These are phyloP conservation scores for Atractosteus spatula DNA, from an alignment of 2,113 vertebrate genomes.

Conservation along the genomic window DNA sequence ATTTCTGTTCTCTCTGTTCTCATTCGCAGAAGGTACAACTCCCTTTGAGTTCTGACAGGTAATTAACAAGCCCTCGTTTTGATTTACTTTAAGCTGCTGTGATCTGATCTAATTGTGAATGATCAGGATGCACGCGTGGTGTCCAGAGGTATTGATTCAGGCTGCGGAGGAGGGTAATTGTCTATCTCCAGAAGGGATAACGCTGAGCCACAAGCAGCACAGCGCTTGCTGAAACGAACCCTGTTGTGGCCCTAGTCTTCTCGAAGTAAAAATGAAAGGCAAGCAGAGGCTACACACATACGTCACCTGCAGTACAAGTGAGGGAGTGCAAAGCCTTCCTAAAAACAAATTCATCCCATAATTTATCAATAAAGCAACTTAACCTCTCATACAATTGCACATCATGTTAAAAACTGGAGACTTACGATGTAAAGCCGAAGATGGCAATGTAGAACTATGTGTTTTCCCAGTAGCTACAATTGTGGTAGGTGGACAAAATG, in stretches of 20 bases:
- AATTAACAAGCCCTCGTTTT: constrained; percentile 38
- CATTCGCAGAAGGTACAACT: too few relatives aligned
- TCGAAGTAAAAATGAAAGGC: background rate
- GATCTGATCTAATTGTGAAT: constrained; percentile 25
- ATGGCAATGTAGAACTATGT: too few relatives aligned
- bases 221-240: background rate
- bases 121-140: constrained; percentile 25
- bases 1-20: too few relatives aligned
- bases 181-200: constrained; percentile 12
- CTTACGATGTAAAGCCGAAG: too few relatives aligned
- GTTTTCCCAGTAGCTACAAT: too few relatives aligned
- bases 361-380: too few relatives aligned
- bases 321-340: too few relatives aligned
- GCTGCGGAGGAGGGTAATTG: constrained; percentile 17
- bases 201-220: background rate
- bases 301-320: too few relatives aligned
- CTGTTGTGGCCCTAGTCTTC: background rate
- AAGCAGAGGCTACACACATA: background rate
- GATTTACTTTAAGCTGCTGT: constrained; percentile 24
- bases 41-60: constrained; percentile 23
- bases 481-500: too few relatives aligned
- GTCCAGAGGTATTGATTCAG: constrained; percentile 29
- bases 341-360: too few relatives aligned
- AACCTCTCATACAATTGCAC: too few relatives aligned
- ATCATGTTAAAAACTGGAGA: too few relatives aligned